Evolutionary conservation across 2,797 vertebrate genomes (phyloP).

Genomic region (Muraenolepis orangiensis): DNA sequence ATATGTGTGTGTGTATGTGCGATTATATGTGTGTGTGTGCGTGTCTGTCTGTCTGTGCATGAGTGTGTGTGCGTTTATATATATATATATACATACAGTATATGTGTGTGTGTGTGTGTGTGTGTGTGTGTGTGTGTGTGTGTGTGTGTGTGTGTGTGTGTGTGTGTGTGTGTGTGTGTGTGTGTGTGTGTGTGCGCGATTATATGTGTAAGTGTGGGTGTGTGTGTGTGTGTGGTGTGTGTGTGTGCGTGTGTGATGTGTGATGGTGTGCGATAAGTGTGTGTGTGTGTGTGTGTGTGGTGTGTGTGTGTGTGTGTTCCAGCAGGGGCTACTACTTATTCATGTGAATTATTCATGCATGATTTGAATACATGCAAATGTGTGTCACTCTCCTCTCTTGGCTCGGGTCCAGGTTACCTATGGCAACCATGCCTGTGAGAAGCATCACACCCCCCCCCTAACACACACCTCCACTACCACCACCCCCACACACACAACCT

Average conservation of each 20-base stretch:
- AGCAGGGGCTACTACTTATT: conserved; percentile 56
- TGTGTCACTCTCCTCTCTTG: conserved; percentile 60
- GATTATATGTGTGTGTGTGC: no score
- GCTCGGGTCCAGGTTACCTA: conserved; percentile 76
- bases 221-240: no score
- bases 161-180: conserved; percentile 37
- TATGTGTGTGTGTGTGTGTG: conserved; percentile 55
- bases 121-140: conserved; percentile 19
- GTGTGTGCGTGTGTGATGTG: no score
- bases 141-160: conserved; percentile 35
- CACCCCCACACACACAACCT: no score
- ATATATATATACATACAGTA: no score
- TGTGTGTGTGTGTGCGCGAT: no score
- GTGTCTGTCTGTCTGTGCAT: no score
- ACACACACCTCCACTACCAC: conserved; percentile 31
- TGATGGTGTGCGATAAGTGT: no score
- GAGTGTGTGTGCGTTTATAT: no score
- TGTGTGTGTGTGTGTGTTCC: conserved; percentile 43
- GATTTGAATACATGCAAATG: conserved; percentile 84
- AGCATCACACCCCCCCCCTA: conserved; percentile 45
- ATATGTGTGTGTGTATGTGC: conserved; percentile 22
- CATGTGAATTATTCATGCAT: conserved; percentile 76
- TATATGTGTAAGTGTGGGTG: no score
- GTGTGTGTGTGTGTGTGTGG: conserved; percentile 11
- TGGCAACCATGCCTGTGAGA: conserved; percentile 75